A percentile compares a stretch with the other conserved stretches of the same genome.
Evolutionary conservation across 1,140 invertebrate species (phyloP).

Genomic region (Orussus abietinus): DNA sequence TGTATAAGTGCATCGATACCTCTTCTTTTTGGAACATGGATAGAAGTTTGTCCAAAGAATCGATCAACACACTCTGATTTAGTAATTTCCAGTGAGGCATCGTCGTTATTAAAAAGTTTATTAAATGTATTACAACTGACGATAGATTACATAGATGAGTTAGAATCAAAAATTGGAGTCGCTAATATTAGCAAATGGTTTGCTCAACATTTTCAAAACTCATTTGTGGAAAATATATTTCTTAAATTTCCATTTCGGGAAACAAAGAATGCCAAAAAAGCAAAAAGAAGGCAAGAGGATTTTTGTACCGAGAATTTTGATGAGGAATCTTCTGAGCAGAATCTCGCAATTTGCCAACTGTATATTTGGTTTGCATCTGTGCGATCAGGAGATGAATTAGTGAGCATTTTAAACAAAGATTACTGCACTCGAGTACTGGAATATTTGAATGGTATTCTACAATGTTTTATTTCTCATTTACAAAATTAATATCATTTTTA

Average conservation of each 20-base stretch:
- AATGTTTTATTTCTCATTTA: slow-evolving; percentile 7
- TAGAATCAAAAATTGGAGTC: slow-evolving; percentile 34
- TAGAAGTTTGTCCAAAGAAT: slow-evolving; percentile 61
- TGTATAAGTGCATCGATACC: slow-evolving; percentile 64
- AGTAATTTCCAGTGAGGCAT: slow-evolving; percentile 56
- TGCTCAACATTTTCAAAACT: slow-evolving; percentile 49
- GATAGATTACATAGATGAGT: slow-evolving; percentile 52
- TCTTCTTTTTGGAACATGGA: slow-evolving; percentile 70
- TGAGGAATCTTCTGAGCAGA: slow-evolving; percentile 32
- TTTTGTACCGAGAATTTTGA: slow-evolving; percentile 16
- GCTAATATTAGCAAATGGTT: slow-evolving; percentile 49
- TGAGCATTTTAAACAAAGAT: slow-evolving; percentile 28
- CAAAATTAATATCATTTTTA: slow-evolving; percentile 2
- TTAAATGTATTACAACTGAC: slow-evolving; percentile 57
- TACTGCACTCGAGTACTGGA: slow-evolving; percentile 22
- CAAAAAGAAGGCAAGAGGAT: slow-evolving; percentile 32
- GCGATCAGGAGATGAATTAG: slow-evolving; percentile 15
- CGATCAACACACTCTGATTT: slow-evolving; percentile 37
- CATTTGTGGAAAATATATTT: slow-evolving; percentile 53
- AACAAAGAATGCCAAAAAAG: slow-evolving; percentile 17
- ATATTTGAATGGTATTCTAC: slow-evolving; percentile 19
- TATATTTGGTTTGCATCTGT: slow-evolving; percentile 41
- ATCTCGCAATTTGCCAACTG: slow-evolving; percentile 40
- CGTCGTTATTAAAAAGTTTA: slow-evolving; percentile 55
- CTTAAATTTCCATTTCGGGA: slow-evolving; percentile 56